phyloP scores from a whole-genome alignment of 2,113 vertebrate species.

The Euleptes europaea region DNA sequence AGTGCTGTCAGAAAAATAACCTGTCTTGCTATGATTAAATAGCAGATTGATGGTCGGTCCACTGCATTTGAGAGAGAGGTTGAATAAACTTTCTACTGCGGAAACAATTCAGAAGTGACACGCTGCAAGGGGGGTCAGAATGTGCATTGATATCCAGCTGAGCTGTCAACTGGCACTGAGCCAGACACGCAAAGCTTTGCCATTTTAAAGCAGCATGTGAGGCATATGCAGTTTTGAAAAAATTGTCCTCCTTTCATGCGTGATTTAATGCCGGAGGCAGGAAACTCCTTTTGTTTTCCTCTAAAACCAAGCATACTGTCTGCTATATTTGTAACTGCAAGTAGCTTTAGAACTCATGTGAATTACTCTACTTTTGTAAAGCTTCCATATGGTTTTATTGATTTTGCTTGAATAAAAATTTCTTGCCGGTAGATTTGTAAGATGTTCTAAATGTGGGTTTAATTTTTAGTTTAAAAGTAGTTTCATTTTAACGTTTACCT shows the following conservation, averaged over 20 bases:
- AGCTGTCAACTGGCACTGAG: slow-evolving; percentile 89
- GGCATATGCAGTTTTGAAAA: slow-evolving; percentile 79
- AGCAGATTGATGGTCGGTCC: slow-evolving; percentile 81
- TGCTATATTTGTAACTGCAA: slow-evolving; percentile 52
- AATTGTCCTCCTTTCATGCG: slow-evolving; percentile 78
- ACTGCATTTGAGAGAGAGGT: slow-evolving; percentile 85
- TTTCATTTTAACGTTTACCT: background rate
- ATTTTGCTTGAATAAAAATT: slow-evolving; percentile 9
- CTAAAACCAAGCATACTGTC: slow-evolving; percentile 47
- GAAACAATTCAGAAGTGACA: slow-evolving; percentile 93
- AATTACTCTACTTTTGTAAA: slow-evolving; percentile 46
- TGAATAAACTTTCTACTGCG: slow-evolving; percentile 95
- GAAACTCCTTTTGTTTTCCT: slow-evolving; percentile 56
- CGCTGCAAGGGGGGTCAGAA: slow-evolving; percentile 80
- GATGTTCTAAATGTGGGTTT: background rate
- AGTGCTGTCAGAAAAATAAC: slow-evolving; percentile 92
- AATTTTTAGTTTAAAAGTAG: background rate
- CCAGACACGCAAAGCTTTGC: slow-evolving; percentile 88
- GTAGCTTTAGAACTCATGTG: background rate
- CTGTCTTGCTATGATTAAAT: slow-evolving; percentile 84
- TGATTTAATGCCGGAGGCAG: slow-evolving; percentile 72
- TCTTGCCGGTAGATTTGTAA: background rate
- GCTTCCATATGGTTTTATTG: background rate
- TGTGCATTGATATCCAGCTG: slow-evolving; percentile 92
- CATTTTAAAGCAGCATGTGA: slow-evolving; percentile 79